Conservation (phyloP, 1,140 invertebrate species). For the Cheumatopsyche charites region DNA sequence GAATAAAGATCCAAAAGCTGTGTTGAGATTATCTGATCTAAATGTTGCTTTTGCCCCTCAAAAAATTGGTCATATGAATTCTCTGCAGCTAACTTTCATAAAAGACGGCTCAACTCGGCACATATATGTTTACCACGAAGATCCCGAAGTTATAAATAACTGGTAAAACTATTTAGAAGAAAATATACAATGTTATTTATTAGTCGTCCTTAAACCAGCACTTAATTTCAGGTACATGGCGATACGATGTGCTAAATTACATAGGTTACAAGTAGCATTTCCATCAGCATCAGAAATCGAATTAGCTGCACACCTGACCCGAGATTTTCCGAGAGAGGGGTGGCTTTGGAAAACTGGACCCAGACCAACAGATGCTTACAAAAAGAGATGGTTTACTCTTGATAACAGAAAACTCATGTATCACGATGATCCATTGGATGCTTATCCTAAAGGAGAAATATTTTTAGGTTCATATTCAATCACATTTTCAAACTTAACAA, state of each 20-base stretch:
- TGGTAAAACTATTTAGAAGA: conserved; percentile 66
- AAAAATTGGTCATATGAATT: conserved; percentile 82
- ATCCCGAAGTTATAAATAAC: conserved; percentile 82
- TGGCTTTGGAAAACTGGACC: conserved; percentile 92
- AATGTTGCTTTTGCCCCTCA: conserved; percentile 85
- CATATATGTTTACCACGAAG: conserved; percentile 86
- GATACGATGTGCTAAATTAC: conserved; percentile 84
- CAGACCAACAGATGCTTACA: conserved; percentile 76
- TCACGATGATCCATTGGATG: conserved; percentile 82
- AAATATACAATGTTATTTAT: not conserved
- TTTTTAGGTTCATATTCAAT: conserved; percentile 67
- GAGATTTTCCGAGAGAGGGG: conserved; percentile 84
- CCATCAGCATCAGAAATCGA: conserved; percentile 80
- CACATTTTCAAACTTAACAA: not conserved
- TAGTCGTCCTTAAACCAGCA: not conserved
- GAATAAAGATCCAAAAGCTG: conserved; percentile 82
- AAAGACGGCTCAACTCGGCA: conserved; percentile 83
- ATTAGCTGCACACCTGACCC: conserved; percentile 73
- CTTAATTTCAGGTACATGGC: conserved; percentile 83
- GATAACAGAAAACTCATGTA: conserved; percentile 91
- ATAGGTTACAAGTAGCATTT: conserved; percentile 82
- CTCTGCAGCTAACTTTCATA: conserved; percentile 82
- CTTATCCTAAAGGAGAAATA: conserved; percentile 90
- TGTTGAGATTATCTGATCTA: conserved; percentile 79
- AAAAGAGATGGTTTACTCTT: conserved; percentile 87